Percentiles rank a stretch among this genome's conserved stretches.
These are phyloP conservation scores for Athrips mouffetella DNA, from an alignment of 2,888 invertebrate genomes.

Conservation along the genomic window DNA sequence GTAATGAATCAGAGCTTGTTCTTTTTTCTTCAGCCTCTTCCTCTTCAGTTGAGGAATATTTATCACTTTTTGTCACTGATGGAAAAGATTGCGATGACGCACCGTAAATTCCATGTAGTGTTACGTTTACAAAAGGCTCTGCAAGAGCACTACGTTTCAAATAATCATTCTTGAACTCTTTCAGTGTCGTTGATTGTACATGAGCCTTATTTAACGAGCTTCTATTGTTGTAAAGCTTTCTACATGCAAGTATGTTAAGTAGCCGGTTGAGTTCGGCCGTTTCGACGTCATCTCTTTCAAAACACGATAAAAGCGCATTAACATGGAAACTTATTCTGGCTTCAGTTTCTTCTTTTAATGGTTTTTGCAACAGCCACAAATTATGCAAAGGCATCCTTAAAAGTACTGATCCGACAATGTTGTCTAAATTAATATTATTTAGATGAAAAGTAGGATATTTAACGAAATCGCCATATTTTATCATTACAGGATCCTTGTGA, in stretches of 20 bases:
- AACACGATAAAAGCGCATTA: constrained; percentile 59
- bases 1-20: constrained; percentile 7
- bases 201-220: constrained; percentile 56
- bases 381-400: constrained; percentile 55
- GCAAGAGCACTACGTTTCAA: constrained; percentile 62
- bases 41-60: constrained; percentile 28
- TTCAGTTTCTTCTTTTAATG: constrained; percentile 43
- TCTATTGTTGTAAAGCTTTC: constrained; percentile 62
- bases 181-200: constrained; percentile 40
- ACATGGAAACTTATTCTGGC: constrained; percentile 64
- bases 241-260: constrained; percentile 58
- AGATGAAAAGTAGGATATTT: constrained; percentile 60
- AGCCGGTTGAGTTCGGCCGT: constrained; percentile 55
- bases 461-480: constrained; percentile 55
- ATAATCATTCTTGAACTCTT: constrained; percentile 60
- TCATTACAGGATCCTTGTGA: constrained; percentile 53
- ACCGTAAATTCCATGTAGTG: constrained; percentile 31
- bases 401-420: constrained; percentile 48
- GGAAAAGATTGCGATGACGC: constrained; percentile 40
- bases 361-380: constrained; percentile 46
- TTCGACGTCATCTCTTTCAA: constrained; percentile 59
- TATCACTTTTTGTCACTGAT: constrained; percentile 44
- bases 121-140: constrained; percentile 53
- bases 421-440: constrained; percentile 55
- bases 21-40: background rate